Conservation (phyloP, 2,888 invertebrate genomes). For the Nysson spinosus region DNA sequence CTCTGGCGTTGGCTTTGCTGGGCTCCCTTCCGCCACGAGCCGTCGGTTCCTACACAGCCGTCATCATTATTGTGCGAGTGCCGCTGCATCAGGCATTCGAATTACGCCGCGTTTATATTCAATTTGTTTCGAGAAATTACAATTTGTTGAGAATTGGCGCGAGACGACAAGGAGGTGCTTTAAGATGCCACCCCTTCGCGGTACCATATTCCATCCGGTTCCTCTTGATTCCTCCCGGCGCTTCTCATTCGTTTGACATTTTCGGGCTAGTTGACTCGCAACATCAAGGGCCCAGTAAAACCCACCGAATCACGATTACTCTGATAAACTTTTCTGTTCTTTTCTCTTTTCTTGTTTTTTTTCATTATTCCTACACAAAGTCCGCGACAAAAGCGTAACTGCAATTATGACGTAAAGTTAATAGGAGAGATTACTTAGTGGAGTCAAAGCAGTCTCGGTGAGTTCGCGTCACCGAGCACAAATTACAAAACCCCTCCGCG, state of each 20-base stretch:
- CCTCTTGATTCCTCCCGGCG: too few species aligned
- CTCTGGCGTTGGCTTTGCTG: conserved; percentile 55
- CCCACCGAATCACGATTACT: too few species aligned
- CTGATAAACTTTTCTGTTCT: too few species aligned
- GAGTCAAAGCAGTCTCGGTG: conserved; percentile 57
- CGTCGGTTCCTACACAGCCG: conserved; percentile 56
- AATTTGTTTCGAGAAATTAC: conserved; percentile 76
- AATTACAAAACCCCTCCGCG: conserved; percentile 61
- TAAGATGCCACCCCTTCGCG: conserved; percentile 33
- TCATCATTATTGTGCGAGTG: conserved; percentile 72
- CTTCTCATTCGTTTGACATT: too few species aligned
- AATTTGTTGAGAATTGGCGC: conserved; percentile 73
- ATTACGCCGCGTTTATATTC: conserved; percentile 75
- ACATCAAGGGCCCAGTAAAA: too few species aligned
- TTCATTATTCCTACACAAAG: not conserved
- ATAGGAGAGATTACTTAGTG: conserved; percentile 60
- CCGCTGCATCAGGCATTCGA: conserved; percentile 74
- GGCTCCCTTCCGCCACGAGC: conserved; percentile 57
- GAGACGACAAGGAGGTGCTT: conserved; percentile 54
- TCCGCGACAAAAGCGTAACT: conserved; percentile 47
- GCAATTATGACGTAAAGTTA: conserved; percentile 62
- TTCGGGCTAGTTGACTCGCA: too few species aligned
- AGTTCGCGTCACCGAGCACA: conserved; percentile 65
- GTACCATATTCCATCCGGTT: not conserved
- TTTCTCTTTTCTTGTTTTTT: not conserved